Evolutionary conservation across 1,140 invertebrate species (phyloP), one percentile per base, ranked within the genome.

Genomic region (Pogonognathellus flavescens): DNA sequence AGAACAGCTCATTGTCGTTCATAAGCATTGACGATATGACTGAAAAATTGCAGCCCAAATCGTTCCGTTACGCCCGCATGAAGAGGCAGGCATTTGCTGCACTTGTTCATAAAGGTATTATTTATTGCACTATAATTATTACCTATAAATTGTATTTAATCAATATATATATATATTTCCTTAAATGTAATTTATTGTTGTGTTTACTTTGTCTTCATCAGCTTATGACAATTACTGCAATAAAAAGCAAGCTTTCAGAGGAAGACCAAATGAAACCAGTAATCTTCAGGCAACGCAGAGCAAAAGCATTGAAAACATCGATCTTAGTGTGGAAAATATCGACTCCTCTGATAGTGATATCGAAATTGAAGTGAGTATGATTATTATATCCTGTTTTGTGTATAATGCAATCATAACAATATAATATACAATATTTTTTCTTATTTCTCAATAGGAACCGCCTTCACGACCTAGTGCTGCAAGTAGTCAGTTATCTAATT

Each of bases 11-110:
- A 18, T 50, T 84, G 60, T 84, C 83, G 11, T 94, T 93, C 88
- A 92, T 95, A 82, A 94, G 95, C 92, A 93, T 95, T 50, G 93
- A 93, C 88, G 93, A 93, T 89, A 95, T 95, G 94, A 93, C 94
- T 88, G 72, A 82, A 20, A 57, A 76, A 41, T 49, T 87, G 50
- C 83, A 87, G 50, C n/a, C 55, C 41, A 62, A 14, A 57, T 50
- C 25, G 8, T 72, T 52, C 70, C 76, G 83, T 16, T 87, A 70
- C 49, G 6, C 18, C 13, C 72, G 86, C 0, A 85, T 87, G 83
- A 84, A 87, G 57, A 76, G 72, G 20, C 55, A 53, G 7, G 82
- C 57, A 13, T 87, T 87, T 59, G 76, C 80, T 7, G 20, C 16
- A 16, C 25, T 85, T 20, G 83, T 87, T 1, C 66, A 83, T 55